Conservation (phyloP, 1,140 invertebrate genomes). For the Phocides pigmalion region DNA sequence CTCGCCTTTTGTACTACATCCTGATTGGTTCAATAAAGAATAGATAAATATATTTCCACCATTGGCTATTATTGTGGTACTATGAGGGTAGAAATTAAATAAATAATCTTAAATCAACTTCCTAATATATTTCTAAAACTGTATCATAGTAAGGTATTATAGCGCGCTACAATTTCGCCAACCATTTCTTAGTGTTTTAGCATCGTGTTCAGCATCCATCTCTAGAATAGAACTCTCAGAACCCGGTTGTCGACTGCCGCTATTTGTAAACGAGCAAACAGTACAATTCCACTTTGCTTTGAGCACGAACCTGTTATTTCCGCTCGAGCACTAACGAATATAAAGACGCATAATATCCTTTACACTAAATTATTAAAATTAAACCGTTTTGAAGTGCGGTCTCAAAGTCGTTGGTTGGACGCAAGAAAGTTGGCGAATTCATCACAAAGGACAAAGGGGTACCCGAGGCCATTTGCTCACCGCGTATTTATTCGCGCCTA, state of each 20-base stretch:
- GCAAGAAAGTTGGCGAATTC: constrained; percentile 75
- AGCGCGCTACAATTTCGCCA: no score
- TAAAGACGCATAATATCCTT: constrained; percentile 47
- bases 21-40: no score
- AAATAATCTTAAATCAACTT: no score
- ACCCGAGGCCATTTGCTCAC: constrained; percentile 71
- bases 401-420: constrained; percentile 64
- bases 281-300: not conserved
- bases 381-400: constrained; percentile 59
- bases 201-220: not conserved
- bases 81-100: no score
- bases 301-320: constrained; percentile 29
- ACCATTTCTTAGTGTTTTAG: not conserved
- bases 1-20: no score
- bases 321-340: constrained; percentile 41
- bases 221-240: not conserved
- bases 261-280: not conserved
- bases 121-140: no score
- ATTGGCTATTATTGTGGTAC: no score
- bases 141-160: no score
- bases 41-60: no score
- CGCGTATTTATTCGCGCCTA: constrained; percentile 76
- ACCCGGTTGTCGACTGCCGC: not conserved
- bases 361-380: constrained; percentile 66
- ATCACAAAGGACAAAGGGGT: constrained; percentile 76